Conservation (phyloP, 2,797 vertebrate genomes). For the Bovichtus diacanthus region DNA sequence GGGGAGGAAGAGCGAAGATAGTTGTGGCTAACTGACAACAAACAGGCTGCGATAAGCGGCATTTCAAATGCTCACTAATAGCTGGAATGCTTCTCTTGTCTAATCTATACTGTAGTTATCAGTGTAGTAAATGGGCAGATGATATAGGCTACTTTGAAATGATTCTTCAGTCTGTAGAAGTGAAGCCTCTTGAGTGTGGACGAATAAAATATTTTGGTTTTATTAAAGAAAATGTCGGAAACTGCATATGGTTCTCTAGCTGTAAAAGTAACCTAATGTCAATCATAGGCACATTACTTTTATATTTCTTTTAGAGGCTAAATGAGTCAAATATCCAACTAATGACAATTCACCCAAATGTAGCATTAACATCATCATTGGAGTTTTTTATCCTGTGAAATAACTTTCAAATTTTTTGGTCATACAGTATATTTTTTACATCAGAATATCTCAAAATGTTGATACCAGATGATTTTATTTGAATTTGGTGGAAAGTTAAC, state of each 20-base stretch:
- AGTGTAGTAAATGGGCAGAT: conserved; percentile 50
- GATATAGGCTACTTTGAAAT: conserved; percentile 39
- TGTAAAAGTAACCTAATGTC: not conserved
- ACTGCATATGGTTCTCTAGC: not conserved
- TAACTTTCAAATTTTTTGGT: not conserved
- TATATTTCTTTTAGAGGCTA: not conserved
- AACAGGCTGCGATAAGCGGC: conserved; percentile 71
- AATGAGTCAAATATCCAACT: not conserved
- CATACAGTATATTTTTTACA: not conserved
- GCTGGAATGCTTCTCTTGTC: conserved; percentile 52
- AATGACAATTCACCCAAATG: too few species aligned
- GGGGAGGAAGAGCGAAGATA: conserved; percentile 68
- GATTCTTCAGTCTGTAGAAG: conserved; percentile 7
- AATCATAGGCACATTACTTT: not conserved
- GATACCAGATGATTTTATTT: not conserved
- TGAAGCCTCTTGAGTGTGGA: not conserved
- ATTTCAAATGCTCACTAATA: conserved; percentile 43
- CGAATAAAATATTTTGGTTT: not conserved
- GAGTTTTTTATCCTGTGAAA: not conserved
- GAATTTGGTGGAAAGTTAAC: not conserved
- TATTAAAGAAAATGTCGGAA: not conserved
- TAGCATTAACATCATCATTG: not conserved
- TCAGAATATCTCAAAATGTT: not conserved
- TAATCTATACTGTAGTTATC: conserved; percentile 56
- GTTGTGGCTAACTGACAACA: conserved; percentile 65